Evolutionary conservation across 2,888 invertebrate species (phyloP), one percentile per base, ranked within the genome.

Genomic region (Seira sanloemensis): DNA sequence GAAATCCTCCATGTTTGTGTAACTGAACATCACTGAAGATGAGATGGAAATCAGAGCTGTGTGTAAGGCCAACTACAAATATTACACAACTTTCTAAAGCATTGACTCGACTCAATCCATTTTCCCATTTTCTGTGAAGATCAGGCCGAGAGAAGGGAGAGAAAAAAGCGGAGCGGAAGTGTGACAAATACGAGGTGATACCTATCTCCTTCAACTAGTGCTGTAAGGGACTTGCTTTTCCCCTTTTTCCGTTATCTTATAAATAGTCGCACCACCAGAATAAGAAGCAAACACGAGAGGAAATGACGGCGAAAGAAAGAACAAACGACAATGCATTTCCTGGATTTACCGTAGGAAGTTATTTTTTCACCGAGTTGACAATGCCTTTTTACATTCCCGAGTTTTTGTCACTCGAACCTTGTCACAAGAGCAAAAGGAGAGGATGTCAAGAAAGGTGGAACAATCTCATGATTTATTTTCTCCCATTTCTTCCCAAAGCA

Each of bases 111-210:
- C n/a, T n/a, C n/a, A n/a, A n/a, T n/a, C n/a, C n/a, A n/a, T n/a
- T n/a, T n/a, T n/a, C n/a, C n/a, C n/a, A 50, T 2, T 18, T 50
- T 50, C 50, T 50, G 2, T 50, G 50, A 50, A 50, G n/a, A 50
- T 37, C 12, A 37, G 37, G 37, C 37, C 12, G 37, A 26, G 26
- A 5, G 25, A 26, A 12, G 67, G 12, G 50, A 18, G 2, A 54
- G 54, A 50, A 62, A 58, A 65, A 12, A 65, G 24, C 23, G 24
- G 58, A 73, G 58, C 80, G 80, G 80, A 80, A 80, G 80, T 80
- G 80, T 80, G 73, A 80, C 79, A 80, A 80, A 80, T 80, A 68
- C 73, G 18, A 37, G 37, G 37, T 37, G 65, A 62, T 62, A 62
- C 24, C 46, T 27, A 37, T 69, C 21, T 37, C 19, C 46, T 69